Evolutionary conservation across 1,140 invertebrate genomes (phyloP).

Genomic region (Apis cerana): DNA sequence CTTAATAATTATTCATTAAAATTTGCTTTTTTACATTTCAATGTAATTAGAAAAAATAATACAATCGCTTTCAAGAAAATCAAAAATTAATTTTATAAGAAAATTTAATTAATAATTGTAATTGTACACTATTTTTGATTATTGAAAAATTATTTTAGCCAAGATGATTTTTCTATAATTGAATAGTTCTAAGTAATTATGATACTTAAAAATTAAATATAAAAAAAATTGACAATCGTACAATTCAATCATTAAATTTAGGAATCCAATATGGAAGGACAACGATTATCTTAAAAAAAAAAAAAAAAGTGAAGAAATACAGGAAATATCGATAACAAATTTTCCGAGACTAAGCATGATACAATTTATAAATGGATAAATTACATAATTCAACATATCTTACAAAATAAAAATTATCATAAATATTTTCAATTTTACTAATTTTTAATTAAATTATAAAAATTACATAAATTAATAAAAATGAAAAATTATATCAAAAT

Average conservation of each 20-base stretch:
- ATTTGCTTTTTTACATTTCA: background rate
- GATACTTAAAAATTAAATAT: background rate
- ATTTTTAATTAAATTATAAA: background rate
- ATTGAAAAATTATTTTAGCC: background rate
- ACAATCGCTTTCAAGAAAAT: background rate
- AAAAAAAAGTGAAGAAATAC: background rate
- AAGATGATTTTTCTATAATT: too few relatives aligned
- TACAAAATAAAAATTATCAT: background rate
- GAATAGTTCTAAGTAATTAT: background rate
- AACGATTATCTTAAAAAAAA: background rate
- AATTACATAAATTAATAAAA: background rate
- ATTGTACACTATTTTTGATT: background rate
- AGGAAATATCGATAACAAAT: conserved; percentile 1
- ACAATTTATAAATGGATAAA: background rate
- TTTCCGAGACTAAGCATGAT: background rate
- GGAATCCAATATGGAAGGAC: conserved; percentile 16
- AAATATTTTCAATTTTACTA: background rate
- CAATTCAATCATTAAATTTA: background rate
- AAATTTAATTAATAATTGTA: background rate
- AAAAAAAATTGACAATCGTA: background rate
- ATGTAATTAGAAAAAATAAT: background rate
- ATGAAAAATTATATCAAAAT: background rate
- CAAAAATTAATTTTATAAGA: background rate
- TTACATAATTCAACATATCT: background rate
- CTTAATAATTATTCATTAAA: too few relatives aligned